Evolutionary conservation across 2,888 invertebrate genomes (phyloP).

Genomic region (Blastobasis lacticolella): DNA sequence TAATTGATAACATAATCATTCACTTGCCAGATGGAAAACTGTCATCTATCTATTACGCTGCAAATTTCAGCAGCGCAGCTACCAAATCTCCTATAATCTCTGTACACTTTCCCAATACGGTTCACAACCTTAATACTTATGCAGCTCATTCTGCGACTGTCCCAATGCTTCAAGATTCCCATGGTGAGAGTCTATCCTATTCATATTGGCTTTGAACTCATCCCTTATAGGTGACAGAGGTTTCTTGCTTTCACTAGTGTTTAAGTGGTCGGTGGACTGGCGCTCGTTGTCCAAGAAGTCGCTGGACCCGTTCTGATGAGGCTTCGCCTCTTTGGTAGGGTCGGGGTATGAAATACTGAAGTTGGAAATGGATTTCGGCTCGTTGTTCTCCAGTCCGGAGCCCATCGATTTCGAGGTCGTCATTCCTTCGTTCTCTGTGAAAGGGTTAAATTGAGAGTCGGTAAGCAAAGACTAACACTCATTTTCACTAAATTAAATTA

Average conservation of each 20-base stretch:
- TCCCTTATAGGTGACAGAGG: constrained; percentile 30
- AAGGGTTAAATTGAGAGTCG: no score
- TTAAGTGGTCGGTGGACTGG: constrained; percentile 28
- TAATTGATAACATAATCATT: no score
- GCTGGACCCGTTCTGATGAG: constrained; percentile 46
- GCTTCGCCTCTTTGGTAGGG: background rate
- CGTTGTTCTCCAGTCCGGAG: constrained; percentile 43
- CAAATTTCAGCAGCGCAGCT: no score
- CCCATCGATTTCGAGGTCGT: constrained; percentile 42
- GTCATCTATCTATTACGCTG: no score
- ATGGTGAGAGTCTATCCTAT: constrained; percentile 67
- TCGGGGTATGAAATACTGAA: constrained; percentile 42
- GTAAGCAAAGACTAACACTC: no score
- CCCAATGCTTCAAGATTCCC: constrained; percentile 49
- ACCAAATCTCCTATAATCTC: no score
- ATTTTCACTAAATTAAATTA: no score
- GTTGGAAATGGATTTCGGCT: constrained; percentile 38
- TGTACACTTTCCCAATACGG: no score
- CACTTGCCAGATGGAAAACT: no score
- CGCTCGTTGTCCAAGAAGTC: constrained; percentile 46
- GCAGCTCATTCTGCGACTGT: constrained; percentile 25
- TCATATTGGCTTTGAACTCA: constrained; percentile 65
- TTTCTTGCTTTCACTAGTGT: constrained; percentile 19
- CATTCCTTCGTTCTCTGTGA: constrained; percentile 36
- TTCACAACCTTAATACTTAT: constrained; percentile 10